phyloP scores from a whole-genome alignment of 2,797 vertebrate species.

The Acestrorhynchus altus region DNA sequence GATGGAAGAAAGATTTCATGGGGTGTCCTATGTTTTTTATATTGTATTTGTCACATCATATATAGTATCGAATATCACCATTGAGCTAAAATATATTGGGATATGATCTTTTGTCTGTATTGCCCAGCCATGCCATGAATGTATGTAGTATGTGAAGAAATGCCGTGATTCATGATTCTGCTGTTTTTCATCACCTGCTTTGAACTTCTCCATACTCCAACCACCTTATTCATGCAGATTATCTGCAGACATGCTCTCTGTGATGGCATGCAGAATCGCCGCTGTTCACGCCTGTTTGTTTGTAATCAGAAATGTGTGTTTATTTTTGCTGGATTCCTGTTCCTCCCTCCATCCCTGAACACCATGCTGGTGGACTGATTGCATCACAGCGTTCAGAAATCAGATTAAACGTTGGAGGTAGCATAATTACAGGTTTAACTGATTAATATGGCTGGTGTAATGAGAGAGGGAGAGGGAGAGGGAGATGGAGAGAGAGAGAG shows the following conservation, averaged over 20 bases:
- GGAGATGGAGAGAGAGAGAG: slow-evolving; percentile 52
- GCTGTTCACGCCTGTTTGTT: slow-evolving; percentile 36
- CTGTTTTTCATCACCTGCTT: slow-evolving; percentile 16
- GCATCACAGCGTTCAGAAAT: slow-evolving; percentile 62
- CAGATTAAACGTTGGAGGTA: slow-evolving; percentile 76
- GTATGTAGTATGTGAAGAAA: neutral
- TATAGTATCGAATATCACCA: no score
- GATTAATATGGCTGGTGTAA: slow-evolving; percentile 77
- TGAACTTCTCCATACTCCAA: slow-evolving; percentile 26
- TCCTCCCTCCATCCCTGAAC: slow-evolving; percentile 6
- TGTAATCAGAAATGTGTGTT: slow-evolving; percentile 39
- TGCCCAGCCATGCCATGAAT: no score
- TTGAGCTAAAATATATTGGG: no score
- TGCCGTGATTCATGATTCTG: no score
- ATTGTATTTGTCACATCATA: no score
- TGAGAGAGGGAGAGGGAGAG: slow-evolving; percentile 58
- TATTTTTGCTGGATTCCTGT: slow-evolving; percentile 34
- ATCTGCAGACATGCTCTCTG: slow-evolving; percentile 22
- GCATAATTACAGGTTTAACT: slow-evolving; percentile 76
- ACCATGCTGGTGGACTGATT: slow-evolving; percentile 24
- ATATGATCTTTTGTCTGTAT: no score
- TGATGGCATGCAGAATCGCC: slow-evolving; percentile 7
- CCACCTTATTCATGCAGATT: slow-evolving; percentile 18
- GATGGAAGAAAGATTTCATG: no score
- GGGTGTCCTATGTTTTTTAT: no score